These are phyloP conservation scores for Chaetura pelagica DNA, from an alignment of 2,113 vertebrate species.

Conservation along the genomic window DNA sequence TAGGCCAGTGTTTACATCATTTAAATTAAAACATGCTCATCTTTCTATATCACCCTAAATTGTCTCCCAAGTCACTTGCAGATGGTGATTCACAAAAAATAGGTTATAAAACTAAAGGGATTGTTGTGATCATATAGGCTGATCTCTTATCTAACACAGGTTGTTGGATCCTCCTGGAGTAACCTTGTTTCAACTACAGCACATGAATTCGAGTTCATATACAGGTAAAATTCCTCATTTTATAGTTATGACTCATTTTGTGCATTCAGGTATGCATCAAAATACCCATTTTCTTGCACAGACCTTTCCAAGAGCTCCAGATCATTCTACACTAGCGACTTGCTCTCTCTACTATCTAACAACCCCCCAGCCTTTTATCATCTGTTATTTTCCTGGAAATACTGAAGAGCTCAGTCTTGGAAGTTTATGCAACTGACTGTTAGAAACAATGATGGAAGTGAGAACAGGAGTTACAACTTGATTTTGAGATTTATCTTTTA, in stretches of 20 bases:
- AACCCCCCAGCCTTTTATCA: rapidly evolving
- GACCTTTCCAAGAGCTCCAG: background rate
- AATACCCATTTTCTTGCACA: background rate
- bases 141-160: background rate
- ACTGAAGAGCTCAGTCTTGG: background rate
- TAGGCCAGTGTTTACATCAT: background rate
- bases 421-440: background rate
- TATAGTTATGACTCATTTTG: background rate
- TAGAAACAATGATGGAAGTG: background rate
- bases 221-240: background rate
- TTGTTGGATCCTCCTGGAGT: background rate
- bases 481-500: background rate
- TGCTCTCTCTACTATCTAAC: background rate
- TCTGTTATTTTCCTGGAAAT: background rate
- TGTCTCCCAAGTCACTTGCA: background rate
- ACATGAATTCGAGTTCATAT: background rate
- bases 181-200: background rate
- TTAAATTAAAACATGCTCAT: background rate
- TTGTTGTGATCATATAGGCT: rapidly evolving
- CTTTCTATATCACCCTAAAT: background rate
- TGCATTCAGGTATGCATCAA: background rate
- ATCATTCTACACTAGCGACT: rapidly evolving
- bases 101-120: background rate
- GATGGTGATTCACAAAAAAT: background rate
- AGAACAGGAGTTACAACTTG: background rate